These are phyloP conservation scores for Andrena bucephala DNA, from an alignment of 2,888 invertebrate species.

Conservation along the genomic window DNA sequence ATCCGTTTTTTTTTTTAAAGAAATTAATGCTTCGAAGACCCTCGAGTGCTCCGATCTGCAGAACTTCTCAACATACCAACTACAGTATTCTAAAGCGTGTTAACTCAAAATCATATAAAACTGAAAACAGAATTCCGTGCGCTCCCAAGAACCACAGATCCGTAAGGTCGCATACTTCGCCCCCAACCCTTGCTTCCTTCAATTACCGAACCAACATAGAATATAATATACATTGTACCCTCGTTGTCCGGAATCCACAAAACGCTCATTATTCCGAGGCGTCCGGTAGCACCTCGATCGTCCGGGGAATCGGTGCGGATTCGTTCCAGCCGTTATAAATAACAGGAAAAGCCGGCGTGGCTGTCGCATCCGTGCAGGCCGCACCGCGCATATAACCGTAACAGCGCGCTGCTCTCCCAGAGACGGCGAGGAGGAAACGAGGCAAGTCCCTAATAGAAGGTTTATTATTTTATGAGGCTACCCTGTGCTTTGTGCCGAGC, in stretches of 20 bases:
- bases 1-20: too few relatives aligned
- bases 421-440: conserved; percentile 21
- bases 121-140: too few relatives aligned
- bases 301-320: conserved; percentile 40
- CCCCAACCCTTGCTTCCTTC: neutral
- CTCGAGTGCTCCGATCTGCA: too few relatives aligned
- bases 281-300: neutral
- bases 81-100: too few relatives aligned
- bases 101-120: too few relatives aligned
- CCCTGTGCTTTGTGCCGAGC: conserved; percentile 75
- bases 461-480: conserved; percentile 82
- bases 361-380: conserved; percentile 8
- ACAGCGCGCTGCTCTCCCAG: conserved; percentile 11
- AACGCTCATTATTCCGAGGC: neutral
- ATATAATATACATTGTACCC: conserved; percentile 4
- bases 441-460: conserved; percentile 77
- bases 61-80: too few relatives aligned
- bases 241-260: neutral
- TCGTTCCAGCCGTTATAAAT: conserved; percentile 76
- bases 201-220: conserved; percentile 1
- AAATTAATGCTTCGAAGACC: too few relatives aligned
- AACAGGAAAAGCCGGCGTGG: conserved; percentile 68
- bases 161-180: neutral
- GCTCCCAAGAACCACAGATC: neutral
- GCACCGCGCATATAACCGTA: conserved; percentile 44